Evolutionary conservation across 2,797 vertebrate species (phyloP).

Genomic region (Phataginus tetradactyla): DNA sequence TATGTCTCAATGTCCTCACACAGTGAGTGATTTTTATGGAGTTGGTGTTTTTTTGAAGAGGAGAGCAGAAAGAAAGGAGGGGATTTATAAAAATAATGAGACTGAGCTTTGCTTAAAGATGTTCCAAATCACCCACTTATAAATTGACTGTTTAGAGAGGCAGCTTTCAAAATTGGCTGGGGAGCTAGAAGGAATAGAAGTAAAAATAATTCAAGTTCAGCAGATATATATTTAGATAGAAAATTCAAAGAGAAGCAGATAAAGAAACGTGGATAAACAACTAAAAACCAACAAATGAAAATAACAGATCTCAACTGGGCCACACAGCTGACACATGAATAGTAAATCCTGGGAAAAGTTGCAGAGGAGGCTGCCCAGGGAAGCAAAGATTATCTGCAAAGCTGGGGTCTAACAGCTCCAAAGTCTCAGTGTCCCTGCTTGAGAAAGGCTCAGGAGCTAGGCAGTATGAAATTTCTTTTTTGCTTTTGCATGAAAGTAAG

Average conservation of each 20-base stretch:
- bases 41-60: slow-evolving; percentile 53
- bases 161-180: slow-evolving; percentile 75
- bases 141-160: slow-evolving; percentile 77
- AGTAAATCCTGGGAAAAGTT: slow-evolving; percentile 47
- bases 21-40: slow-evolving; percentile 34
- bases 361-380: background rate
- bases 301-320: slow-evolving; percentile 49
- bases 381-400: background rate
- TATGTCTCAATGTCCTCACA: background rate
- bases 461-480: background rate
- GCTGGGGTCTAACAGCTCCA: background rate
- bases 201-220: slow-evolving; percentile 81
- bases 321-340: slow-evolving; percentile 37
- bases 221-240: slow-evolving; percentile 73
- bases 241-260: slow-evolving; percentile 74
- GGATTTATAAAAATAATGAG: slow-evolving; percentile 69
- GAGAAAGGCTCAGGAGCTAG: background rate
- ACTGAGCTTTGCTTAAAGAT: slow-evolving; percentile 71
- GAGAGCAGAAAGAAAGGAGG: slow-evolving; percentile 58
- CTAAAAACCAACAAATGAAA: slow-evolving; percentile 68
- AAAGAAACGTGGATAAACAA: slow-evolving; percentile 67
- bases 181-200: slow-evolving; percentile 73
- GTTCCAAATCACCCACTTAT: slow-evolving; percentile 75
- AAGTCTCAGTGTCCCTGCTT: background rate
- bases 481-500: background rate